phyloP scores from a whole-genome alignment of 2,113 vertebrate genomes.

The Dendrocopos noguchii region DNA sequence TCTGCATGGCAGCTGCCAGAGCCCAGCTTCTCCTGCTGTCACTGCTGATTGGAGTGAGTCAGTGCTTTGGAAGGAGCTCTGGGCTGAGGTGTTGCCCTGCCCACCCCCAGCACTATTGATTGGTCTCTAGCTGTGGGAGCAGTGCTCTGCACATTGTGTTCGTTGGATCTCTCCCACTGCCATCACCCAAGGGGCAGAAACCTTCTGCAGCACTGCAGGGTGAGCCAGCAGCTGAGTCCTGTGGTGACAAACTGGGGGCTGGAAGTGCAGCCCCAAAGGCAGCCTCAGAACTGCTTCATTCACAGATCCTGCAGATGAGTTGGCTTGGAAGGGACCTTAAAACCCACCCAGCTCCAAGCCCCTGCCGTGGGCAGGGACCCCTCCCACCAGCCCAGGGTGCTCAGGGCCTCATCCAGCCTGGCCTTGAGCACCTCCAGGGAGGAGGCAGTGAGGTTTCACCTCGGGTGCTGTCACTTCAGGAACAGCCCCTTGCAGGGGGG shows the following conservation, averaged over 20 bases:
- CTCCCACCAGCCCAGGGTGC: no score
- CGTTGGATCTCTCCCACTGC: background rate
- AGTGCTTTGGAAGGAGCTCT: background rate
- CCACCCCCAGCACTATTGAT: background rate
- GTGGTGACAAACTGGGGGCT: background rate
- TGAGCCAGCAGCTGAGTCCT: background rate
- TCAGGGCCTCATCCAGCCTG: no score
- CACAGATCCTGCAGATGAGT: no score
- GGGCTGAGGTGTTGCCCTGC: background rate
- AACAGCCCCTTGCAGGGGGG: background rate
- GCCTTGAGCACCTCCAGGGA: no score
- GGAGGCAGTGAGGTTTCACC: rapidly evolving
- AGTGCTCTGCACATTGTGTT: rapidly evolving
- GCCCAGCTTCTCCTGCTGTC: background rate
- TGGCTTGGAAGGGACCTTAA: no score
- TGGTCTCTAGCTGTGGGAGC: background rate
- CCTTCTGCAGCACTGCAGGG: rapidly evolving
- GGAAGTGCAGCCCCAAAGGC: background rate
- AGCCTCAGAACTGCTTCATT: background rate
- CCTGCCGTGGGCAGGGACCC: no score
- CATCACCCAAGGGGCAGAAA: background rate
- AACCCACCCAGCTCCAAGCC: no score
- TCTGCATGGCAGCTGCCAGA: background rate
- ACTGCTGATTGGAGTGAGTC: background rate
- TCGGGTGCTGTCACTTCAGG: background rate